Percentiles rank a stretch among this genome's conserved stretches.
Conservation (phyloP, 2,113 vertebrate species). For the Phyllostomus hastatus region DNA sequence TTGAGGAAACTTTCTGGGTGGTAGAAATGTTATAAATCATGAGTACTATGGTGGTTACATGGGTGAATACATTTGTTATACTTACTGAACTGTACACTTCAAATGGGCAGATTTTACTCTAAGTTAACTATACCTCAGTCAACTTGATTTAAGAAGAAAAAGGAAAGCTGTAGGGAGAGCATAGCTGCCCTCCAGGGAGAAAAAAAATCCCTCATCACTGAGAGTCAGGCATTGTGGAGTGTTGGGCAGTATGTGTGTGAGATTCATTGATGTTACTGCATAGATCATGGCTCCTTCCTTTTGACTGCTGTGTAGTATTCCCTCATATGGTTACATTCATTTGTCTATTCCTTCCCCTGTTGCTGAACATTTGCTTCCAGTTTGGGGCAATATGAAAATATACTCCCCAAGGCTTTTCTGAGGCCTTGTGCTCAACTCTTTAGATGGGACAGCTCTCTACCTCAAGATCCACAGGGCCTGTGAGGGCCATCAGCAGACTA, state of each 20-base stretch:
- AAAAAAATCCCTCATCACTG: not conserved
- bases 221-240: not conserved
- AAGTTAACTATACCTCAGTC: not conserved
- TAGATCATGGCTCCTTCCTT: not conserved
- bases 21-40: not conserved
- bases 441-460: not conserved
- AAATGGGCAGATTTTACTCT: not conserved
- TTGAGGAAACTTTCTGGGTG: not conserved
- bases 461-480: not conserved
- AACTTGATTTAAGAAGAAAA: constrained; percentile 17
- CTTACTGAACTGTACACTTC: not conserved
- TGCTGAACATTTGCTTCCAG: not conserved
- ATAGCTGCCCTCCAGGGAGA: not conserved
- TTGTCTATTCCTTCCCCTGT: not conserved
- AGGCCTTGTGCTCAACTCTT: not conserved
- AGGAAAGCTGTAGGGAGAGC: not conserved
- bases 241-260: not conserved
- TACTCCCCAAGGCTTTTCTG: not conserved
- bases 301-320: not conserved
- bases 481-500: not conserved
- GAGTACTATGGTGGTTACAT: not conserved
- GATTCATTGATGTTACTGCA: not conserved
- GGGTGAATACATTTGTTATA: not conserved
- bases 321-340: not conserved
- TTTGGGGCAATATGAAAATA: not conserved